Percentiles rank a stretch among this genome's conserved stretches.
phyloP scores from a whole-genome alignment of 2,888 invertebrate species.

The Notodromas monacha region DNA sequence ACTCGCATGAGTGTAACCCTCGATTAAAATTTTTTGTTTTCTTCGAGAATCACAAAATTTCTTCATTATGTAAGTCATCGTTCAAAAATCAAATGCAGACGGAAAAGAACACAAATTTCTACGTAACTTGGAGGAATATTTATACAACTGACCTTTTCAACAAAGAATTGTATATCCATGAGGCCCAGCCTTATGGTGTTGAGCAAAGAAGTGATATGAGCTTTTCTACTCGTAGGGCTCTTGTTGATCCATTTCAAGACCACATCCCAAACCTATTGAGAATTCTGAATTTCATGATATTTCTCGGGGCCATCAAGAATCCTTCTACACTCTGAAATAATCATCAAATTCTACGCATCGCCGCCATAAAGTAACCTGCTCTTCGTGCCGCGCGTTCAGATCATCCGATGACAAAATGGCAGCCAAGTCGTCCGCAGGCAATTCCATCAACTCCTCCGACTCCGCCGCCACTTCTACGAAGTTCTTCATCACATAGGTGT shows the following conservation, averaged over 20 bases:
- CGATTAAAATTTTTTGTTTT: too few relatives aligned
- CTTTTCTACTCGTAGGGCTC: constrained; percentile 33
- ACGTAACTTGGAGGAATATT: too few relatives aligned
- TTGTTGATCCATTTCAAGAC: constrained; percentile 57
- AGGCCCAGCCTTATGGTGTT: constrained; percentile 44
- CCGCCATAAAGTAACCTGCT: too few relatives aligned
- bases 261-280: constrained; percentile 53
- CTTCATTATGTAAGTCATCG: too few relatives aligned
- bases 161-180: constrained; percentile 55
- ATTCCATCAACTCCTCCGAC: constrained; percentile 36
- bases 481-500: constrained; percentile 35
- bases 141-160: constrained; percentile 35
- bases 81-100: too few relatives aligned
- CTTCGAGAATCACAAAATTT: too few relatives aligned
- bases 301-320: too few relatives aligned
- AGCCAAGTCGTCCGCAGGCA: constrained; percentile 35
- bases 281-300: too few relatives aligned
- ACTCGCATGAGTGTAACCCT: too few relatives aligned
- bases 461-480: constrained; percentile 33
- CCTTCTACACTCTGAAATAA: too few relatives aligned
- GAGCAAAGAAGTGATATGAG: constrained; percentile 40
- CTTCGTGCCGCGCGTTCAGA: constrained; percentile 55
- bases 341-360: too few relatives aligned
- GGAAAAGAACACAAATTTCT: too few relatives aligned
- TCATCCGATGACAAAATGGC: constrained; percentile 43